A percentile compares a stretch with the other conserved stretches of the same genome.
Evolutionary conservation across 2,113 vertebrate genomes (phyloP).

Genomic region (Prionailurus bengalensis): DNA sequence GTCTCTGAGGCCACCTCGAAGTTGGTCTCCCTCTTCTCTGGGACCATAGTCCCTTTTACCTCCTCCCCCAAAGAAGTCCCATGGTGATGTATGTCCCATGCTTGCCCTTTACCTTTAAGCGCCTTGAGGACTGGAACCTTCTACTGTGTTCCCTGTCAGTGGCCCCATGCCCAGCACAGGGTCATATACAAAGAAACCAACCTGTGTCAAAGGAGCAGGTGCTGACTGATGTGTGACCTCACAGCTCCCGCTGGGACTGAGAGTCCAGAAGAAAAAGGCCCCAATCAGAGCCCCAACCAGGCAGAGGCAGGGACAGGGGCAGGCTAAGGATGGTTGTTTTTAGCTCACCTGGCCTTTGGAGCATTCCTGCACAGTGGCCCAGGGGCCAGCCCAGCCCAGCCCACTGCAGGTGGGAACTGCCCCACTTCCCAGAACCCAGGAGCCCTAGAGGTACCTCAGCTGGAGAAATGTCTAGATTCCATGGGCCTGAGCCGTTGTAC

Average conservation of each 20-base stretch:
- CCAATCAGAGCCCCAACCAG: neutral
- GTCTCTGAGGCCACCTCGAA: neutral
- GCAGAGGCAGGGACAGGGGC: neutral
- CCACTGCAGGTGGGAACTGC: neutral
- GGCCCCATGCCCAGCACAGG: neutral
- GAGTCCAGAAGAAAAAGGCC: neutral
- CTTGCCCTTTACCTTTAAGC: neutral
- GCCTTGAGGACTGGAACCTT: too few species aligned
- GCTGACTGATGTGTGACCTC: neutral
- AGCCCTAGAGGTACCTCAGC: neutral
- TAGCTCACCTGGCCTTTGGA: neutral
- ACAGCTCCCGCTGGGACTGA: neutral
- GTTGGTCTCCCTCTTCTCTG: neutral
- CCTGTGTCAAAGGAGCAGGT: neutral
- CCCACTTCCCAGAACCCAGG: neutral
- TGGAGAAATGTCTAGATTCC: neutral
- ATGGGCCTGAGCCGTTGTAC: neutral
- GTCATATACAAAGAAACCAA: neutral
- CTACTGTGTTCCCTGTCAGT: accelerated
- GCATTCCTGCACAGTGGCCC: neutral
- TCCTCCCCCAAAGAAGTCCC: too few species aligned
- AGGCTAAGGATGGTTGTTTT: neutral
- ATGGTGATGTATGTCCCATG: neutral
- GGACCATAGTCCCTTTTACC: accelerated
- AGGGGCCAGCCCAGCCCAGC: neutral